A percentile compares a stretch with the other conserved stretches of the same genome.
Conservation (phyloP, 2,797 vertebrate genomes). For the Strix occidentalis region DNA sequence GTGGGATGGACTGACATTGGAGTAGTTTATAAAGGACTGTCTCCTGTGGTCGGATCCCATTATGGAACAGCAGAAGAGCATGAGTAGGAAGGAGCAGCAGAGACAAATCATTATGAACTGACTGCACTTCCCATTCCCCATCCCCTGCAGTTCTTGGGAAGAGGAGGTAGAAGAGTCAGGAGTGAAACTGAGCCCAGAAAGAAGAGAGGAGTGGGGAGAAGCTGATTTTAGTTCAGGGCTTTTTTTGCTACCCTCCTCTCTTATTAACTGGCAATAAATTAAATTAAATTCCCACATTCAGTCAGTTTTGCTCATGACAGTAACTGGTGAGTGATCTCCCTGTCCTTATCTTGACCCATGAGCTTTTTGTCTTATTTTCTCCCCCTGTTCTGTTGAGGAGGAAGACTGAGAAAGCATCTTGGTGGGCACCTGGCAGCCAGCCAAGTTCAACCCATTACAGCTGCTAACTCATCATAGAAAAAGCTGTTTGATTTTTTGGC, state of each 20-base stretch:
- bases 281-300: background rate
- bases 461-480: background rate
- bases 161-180: background rate
- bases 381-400: background rate
- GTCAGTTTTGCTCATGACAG: background rate
- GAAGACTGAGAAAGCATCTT: background rate
- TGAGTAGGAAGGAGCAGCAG: background rate
- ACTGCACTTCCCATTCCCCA: background rate
- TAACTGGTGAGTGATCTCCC: background rate
- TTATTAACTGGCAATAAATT: background rate
- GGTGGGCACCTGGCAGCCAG: background rate
- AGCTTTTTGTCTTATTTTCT: background rate
- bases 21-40: background rate
- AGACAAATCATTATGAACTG: accelerated
- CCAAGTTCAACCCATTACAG: background rate
- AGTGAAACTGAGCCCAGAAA: background rate
- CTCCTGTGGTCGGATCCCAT: too few relatives aligned
- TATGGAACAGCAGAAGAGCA: background rate
- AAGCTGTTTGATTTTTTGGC: background rate
- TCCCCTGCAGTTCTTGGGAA: background rate
- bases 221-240: too few relatives aligned
- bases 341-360: background rate
- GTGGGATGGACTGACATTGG: background rate
- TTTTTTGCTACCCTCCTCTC: background rate
- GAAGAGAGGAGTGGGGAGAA: too few relatives aligned